Evolutionary conservation across 2,888 invertebrate species (phyloP).

Genomic region (Nipponacmea schrenckii): DNA sequence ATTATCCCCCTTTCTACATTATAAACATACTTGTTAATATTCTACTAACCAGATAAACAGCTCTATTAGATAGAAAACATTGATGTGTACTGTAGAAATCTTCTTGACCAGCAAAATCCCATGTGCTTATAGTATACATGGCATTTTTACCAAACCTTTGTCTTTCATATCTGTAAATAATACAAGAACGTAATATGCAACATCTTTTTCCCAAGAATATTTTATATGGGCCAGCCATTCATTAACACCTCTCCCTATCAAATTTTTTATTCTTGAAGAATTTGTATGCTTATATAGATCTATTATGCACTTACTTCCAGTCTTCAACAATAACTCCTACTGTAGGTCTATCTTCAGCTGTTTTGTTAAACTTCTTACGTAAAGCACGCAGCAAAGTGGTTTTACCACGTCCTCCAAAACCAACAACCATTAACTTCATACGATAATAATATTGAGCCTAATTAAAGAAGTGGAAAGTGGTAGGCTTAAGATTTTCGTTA

Average conservation of each 20-base stretch:
- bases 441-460: conserved; percentile 60
- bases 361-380: conserved; percentile 44
- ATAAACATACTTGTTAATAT: too few species aligned
- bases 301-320: conserved; percentile 54
- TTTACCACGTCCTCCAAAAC: conserved; percentile 62
- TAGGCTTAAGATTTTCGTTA: too few species aligned
- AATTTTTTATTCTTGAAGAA: too few species aligned
- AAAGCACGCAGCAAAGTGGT: conserved; percentile 58
- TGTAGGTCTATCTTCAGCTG: conserved; percentile 46
- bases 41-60: conserved; percentile 58
- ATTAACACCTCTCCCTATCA: too few species aligned
- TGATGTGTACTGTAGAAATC: conserved; percentile 65
- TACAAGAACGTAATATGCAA: not conserved
- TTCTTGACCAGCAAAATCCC: conserved; percentile 66
- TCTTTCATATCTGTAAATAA: conserved; percentile 40
- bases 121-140: conserved; percentile 58
- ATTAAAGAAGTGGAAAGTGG: not conserved
- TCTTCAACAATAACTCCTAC: conserved; percentile 63
- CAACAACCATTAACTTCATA: conserved; percentile 66
- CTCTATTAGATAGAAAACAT: conserved; percentile 63
- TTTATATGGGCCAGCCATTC: too few species aligned
- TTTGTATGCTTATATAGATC: too few species aligned
- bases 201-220: not conserved
- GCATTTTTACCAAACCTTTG: conserved; percentile 36
- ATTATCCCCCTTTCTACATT: too few species aligned